Conservation (phyloP, 2,888 invertebrate genomes). For the Leptura quadrifasciata region DNA sequence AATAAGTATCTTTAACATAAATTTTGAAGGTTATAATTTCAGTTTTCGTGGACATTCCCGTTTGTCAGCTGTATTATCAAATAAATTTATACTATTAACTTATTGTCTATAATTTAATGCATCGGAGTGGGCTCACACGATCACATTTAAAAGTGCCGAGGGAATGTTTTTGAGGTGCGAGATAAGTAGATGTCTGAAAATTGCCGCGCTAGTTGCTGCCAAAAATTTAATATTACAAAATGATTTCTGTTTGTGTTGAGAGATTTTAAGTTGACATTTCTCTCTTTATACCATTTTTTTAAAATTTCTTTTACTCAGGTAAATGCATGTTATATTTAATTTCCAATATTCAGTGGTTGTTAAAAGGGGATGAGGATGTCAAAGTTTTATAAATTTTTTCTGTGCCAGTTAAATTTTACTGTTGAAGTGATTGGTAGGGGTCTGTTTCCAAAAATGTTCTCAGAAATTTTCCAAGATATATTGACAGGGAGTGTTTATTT, state of each 20-base stretch:
- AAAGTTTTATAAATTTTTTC: no score
- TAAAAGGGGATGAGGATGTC: no score
- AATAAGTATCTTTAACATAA: constrained; percentile 51
- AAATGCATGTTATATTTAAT: no score
- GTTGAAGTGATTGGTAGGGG: no score
- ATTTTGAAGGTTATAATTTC: constrained; percentile 54
- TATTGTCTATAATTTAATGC: constrained; percentile 63
- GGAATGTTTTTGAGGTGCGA: constrained; percentile 8
- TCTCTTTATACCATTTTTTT: no score
- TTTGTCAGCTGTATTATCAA: constrained; percentile 73
- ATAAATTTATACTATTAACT: constrained; percentile 72
- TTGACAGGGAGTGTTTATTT: no score
- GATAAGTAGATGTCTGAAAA: background rate
- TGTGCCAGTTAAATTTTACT: no score
- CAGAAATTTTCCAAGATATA: no score
- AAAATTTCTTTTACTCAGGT: no score
- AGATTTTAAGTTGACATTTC: background rate
- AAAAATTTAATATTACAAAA: background rate
- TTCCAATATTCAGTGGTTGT: no score
- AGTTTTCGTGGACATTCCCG: constrained; percentile 72
- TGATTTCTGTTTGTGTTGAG: background rate
- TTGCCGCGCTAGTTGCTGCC: background rate
- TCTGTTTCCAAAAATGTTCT: no score
- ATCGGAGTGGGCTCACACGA: constrained; percentile 10
- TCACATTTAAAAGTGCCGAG: background rate